Percentiles rank a stretch among this genome's conserved stretches.
Evolutionary conservation across 2,113 vertebrate species (phyloP).

Genomic region (Aleadryas rufinucha): DNA sequence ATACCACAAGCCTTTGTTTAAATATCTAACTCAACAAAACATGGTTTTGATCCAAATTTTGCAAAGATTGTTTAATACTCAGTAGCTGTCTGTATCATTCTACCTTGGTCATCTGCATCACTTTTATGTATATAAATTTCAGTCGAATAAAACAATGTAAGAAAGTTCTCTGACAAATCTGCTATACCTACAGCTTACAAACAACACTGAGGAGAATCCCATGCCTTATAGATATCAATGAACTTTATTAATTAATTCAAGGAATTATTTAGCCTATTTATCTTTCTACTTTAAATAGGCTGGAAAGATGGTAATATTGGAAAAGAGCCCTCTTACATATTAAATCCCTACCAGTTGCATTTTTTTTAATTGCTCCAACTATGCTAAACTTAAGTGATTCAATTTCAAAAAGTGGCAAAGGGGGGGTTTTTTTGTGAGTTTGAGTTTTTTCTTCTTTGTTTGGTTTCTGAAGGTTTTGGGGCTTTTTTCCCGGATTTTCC

Average conservation of each 20-base stretch:
- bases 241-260: not conserved
- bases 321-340: not conserved
- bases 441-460: not conserved
- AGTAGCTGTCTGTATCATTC: not conserved
- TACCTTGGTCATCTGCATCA: not conserved
- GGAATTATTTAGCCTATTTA: not conserved
- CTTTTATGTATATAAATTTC: not conserved
- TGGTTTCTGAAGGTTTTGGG: not conserved
- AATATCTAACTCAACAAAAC: not conserved
- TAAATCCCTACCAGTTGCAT: not conserved
- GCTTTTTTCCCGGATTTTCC: not conserved
- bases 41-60: not conserved
- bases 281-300: not conserved
- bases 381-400: not conserved
- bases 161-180: not conserved
- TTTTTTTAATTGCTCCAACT: not conserved
- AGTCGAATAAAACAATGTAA: not conserved
- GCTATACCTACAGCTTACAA: not conserved
- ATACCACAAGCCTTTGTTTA: not conserved
- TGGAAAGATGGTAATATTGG: not conserved
- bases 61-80: not conserved
- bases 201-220: not conserved
- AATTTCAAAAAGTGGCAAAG: not conserved
- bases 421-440: fast-evolving
- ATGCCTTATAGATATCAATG: not conserved